Evolutionary conservation across 1,140 invertebrate genomes (phyloP), one percentile per base, ranked within the genome.

Genomic region (Drosophila ambigua): DNA sequence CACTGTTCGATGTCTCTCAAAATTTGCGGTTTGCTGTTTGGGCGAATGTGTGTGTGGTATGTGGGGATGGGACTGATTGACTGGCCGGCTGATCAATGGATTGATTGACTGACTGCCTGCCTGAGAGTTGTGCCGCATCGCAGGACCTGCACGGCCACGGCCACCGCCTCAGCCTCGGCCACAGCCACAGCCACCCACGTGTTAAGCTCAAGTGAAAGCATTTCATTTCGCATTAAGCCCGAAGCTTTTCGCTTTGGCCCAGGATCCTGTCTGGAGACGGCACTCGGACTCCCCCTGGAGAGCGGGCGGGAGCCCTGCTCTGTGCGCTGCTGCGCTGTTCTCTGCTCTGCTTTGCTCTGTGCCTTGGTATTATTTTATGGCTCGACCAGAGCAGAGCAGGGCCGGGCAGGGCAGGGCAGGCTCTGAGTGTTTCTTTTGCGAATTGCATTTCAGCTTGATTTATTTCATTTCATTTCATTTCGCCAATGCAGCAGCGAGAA

Each of bases 371-470:
- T 88, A 87, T 88, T 88, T 87, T 88, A 87, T 85, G 74, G 78
- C 66, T 35, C 41, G 35, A 13, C 4, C 35, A 11, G 35, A 8
- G 8, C 35, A 35, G 9, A 9, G 9, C 35, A 39, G 9, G 1
- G 23, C 23, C 3, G 23, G 23, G 23, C 5, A 28, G 26, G 15
- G 35, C 6, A 13, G 13, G 45, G 54, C 39, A 58, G 48, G 46
- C 46, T 35, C 49, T 88, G 74, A 77, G 75, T 88, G 83, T 88
- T 88, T 77, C 83, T 76, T 79, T 62, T 72, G 82, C 82, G 82
- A 82, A 87, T 87, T 87, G 83, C 82, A 87, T 82, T 87, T 87
- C 82, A 87, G 82, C 82, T 87, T 87, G 82, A 87, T 87, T 87
- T 87, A 87, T 87, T 88, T 87, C 79, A 82, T 87, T 85, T 39